phyloP scores from a whole-genome alignment of 2,888 invertebrate species.

The Sphaerophoria rueppellii region DNA sequence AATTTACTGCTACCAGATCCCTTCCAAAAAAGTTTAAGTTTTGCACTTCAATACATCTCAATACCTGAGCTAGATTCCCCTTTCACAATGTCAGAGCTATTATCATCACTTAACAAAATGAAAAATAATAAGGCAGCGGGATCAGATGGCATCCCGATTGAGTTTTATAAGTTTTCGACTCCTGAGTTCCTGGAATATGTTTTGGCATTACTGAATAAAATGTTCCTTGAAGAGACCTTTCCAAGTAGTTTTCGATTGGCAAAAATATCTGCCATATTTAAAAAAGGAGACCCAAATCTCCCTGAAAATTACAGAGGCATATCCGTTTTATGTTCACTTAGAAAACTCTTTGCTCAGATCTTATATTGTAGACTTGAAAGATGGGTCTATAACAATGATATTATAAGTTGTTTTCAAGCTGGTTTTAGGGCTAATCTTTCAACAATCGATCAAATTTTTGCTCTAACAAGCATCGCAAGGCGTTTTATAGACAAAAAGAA shows the following conservation, averaged over 20 bases:
- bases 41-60: neutral
- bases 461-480: too few relatives aligned
- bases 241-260: neutral
- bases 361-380: neutral
- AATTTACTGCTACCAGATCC: neutral
- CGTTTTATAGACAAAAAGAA: too few relatives aligned
- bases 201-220: neutral
- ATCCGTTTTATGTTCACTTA: neutral
- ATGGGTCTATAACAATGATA: neutral
- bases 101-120: neutral
- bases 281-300: neutral
- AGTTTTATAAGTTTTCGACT: neutral
- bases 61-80: neutral
- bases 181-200: constrained; percentile 1
- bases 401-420: neutral
- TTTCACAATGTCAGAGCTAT: neutral
- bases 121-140: too few relatives aligned
- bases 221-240: constrained; percentile 1
- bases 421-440: neutral
- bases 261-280: neutral
- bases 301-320: neutral
- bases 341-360: neutral
- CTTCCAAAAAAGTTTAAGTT: neutral
- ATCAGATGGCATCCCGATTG: neutral
- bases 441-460: too few relatives aligned